Evolutionary conservation across 2,797 vertebrate species (phyloP), one percentile per base, ranked within the genome.

Genomic region (Dromococcyx pavoninus): DNA sequence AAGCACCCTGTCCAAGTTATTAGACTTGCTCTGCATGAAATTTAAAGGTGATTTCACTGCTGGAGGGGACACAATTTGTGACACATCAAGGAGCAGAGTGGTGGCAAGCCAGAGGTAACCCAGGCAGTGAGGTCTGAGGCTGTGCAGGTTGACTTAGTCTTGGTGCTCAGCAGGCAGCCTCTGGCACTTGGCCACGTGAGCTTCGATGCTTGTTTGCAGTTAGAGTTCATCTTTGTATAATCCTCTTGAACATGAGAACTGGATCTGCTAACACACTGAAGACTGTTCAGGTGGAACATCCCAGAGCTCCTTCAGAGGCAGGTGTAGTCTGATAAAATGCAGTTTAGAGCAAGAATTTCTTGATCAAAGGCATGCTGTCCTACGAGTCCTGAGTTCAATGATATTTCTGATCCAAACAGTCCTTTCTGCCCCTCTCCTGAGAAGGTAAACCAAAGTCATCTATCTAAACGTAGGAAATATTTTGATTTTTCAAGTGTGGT

Each of bases 11-110:
- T 76, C 65, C 81, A 73, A 88, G 58, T 92, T 91, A 85, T 93
- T 92, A 83, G 75, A 67, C 37, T 69, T 51, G 30, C 79, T 84
- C 92, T 89, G 78, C 72, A 35, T 95, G 93, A 86, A 78, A 92
- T 71, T 13, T 69, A 71, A 93, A 96, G 61, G 72, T 87, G 61
- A 83, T 86, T 92, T 95, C 67, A 30, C 11, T 85, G 41, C 73
- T 77, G 81, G 73, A 94, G 73, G 93, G 69, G 86, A 73, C 74
- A 27, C 62, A 56, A 46, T 91, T 94, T 94, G 65, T 83, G 71
- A 64, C 81, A 58, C 46, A 69, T 72, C 72, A 77, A 84, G 65
- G 70, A 91, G 51, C 4, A 5, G 65, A 79, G 41, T 70, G 65
- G 39, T 93, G 70, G 32, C 70, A 69, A 94, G 58, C 11, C 73